Conservation (phyloP, 1,140 invertebrate species). For the Drosophila equinoxialis region DNA sequence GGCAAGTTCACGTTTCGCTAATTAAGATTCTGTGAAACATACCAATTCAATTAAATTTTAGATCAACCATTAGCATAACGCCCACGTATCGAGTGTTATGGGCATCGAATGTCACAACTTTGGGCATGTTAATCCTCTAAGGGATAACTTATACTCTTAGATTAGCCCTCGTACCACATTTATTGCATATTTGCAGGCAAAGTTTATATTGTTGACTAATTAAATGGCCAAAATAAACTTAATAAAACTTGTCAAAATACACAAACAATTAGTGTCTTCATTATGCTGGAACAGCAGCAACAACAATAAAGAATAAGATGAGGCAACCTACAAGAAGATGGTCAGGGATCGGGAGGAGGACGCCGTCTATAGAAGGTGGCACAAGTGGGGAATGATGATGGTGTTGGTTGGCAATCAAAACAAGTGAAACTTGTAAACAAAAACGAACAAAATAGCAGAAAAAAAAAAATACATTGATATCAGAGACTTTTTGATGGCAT, state of each 20-base stretch:
- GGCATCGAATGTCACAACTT: too few relatives aligned
- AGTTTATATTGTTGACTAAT: constrained; percentile 13
- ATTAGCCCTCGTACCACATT: not conserved
- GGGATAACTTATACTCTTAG: too few relatives aligned
- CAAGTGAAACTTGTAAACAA: constrained; percentile 25
- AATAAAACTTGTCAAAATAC: constrained; percentile 11
- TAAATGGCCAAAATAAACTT: constrained; percentile 9
- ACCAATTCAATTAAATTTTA: too few relatives aligned
- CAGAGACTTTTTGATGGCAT: constrained; percentile 21
- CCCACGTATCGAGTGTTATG: too few relatives aligned
- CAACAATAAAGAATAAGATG: constrained; percentile 12
- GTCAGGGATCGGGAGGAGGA: not conserved
- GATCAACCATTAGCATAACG: too few relatives aligned
- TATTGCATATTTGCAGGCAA: not conserved
- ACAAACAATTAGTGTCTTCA: constrained; percentile 13
- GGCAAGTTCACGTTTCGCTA: too few relatives aligned
- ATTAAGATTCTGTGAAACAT: too few relatives aligned
- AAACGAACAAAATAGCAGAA: constrained; percentile 5
- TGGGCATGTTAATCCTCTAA: too few relatives aligned
- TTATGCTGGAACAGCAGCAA: constrained; percentile 7
- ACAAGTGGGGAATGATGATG: not conserved
- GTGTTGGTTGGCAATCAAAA: constrained; percentile 21
- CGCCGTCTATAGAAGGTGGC: not conserved
- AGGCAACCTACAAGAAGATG: not conserved
- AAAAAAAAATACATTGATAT: constrained; percentile 14